Conservation (phyloP, 1,140 invertebrate species). For the Camponotus vicinus region DNA sequence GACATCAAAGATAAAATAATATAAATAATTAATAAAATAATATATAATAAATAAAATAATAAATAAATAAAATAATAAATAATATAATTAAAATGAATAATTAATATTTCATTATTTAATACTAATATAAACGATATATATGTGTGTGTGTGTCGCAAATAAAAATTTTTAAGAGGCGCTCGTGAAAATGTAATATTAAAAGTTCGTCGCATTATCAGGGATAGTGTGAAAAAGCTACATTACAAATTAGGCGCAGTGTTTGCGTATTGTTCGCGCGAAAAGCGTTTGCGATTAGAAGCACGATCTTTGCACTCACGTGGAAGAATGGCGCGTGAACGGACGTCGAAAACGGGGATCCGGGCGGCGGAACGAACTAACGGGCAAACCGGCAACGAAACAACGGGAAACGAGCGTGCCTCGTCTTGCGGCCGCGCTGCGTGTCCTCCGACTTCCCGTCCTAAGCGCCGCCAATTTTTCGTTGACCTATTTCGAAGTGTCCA, state of each 20-base stretch:
- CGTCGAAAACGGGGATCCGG: slow-evolving; percentile 32
- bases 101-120: background rate
- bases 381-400: slow-evolving; percentile 10
- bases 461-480: slow-evolving; percentile 1
- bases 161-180: background rate
- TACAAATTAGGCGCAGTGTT: background rate
- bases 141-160: background rate
- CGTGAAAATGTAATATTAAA: background rate
- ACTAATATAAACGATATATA: no score
- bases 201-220: background rate
- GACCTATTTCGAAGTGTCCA: slow-evolving; percentile 48
- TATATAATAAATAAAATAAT: no score
- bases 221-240: background rate
- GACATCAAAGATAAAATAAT: background rate
- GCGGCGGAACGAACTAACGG: slow-evolving; percentile 49
- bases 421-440: background rate
- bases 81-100: background rate
- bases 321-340: slow-evolving; percentile 5
- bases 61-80: background rate
- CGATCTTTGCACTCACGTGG: slow-evolving; percentile 35
- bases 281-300: background rate
- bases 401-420: slow-evolving; percentile 28
- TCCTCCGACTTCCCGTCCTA: background rate
- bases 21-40: no score
- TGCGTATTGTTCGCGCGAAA: background rate